Percentiles rank a stretch among this genome's conserved stretches.
Conservation (phyloP, 2,888 invertebrate species). For the Pantelozetes paolii region DNA sequence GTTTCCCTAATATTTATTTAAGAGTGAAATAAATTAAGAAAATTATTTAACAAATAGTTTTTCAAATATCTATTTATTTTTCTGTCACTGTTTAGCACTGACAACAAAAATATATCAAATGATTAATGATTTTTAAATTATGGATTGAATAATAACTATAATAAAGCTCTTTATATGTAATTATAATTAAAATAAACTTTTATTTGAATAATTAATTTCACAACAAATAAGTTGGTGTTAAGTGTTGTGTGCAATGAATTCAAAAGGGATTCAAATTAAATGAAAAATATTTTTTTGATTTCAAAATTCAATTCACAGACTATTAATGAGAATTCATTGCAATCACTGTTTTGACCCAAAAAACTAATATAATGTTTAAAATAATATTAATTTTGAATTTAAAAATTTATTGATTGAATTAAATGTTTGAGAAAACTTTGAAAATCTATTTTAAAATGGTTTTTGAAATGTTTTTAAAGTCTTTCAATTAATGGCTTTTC, state of each 20-base stretch:
- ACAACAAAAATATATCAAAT: constrained; percentile 19
- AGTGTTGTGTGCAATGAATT: constrained; percentile 26
- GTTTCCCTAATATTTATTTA: constrained; percentile 14
- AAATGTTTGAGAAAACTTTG: constrained; percentile 7
- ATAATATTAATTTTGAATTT: neutral
- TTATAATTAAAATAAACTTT: neutral
- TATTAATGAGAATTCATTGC: neutral
- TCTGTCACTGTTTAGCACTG: neutral
- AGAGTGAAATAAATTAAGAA: neutral
- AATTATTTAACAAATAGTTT: constrained; percentile 20
- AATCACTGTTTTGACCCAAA: too few relatives aligned
- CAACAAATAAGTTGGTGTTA: constrained; percentile 7
- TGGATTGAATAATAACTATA: constrained; percentile 17
- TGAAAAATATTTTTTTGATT: neutral
- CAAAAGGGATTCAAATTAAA: neutral
- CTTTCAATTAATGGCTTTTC: neutral
- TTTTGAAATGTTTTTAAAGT: neutral
- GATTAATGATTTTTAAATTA: constrained; percentile 34
- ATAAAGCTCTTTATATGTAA: neutral
- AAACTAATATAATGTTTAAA: neutral
- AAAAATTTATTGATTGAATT: constrained; percentile 22
- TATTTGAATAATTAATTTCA: neutral
- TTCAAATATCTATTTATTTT: neutral
- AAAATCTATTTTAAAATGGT: neutral
- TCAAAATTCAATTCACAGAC: neutral